phyloP scores from a whole-genome alignment of 2,888 invertebrate genomes.

The Cetonia aurata region DNA sequence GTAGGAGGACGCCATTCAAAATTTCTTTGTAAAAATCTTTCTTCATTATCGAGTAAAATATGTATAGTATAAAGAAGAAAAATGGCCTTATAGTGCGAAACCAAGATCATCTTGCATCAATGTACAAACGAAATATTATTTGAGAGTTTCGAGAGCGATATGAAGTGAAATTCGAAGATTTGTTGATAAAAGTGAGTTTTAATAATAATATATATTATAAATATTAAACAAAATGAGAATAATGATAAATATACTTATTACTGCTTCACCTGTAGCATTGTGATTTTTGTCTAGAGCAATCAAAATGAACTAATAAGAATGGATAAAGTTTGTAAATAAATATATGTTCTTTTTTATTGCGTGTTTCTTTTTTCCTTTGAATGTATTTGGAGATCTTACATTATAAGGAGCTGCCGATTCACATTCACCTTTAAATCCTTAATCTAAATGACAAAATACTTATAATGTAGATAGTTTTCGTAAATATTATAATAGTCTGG shows the following conservation, averaged over 20 bases:
- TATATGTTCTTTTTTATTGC: slow-evolving; percentile 52
- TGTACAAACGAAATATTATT: slow-evolving; percentile 48
- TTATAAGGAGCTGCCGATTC: no score
- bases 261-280: slow-evolving; percentile 54
- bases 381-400: not conserved
- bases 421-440: no score
- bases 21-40: slow-evolving; percentile 9
- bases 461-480: no score
- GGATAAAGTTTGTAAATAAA: slow-evolving; percentile 55
- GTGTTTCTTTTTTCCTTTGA: slow-evolving; percentile 11
- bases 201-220: slow-evolving; percentile 31
- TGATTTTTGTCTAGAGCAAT: slow-evolving; percentile 56
- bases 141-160: not conserved
- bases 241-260: slow-evolving; percentile 45
- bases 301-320: slow-evolving; percentile 47
- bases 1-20: not conserved
- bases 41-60: not conserved
- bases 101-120: slow-evolving; percentile 50
- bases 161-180: not conserved
- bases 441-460: no score
- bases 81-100: slow-evolving; percentile 54
- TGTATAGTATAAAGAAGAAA: slow-evolving; percentile 33
- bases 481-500: no score
- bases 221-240: slow-evolving; percentile 41
- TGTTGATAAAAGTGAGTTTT: slow-evolving; percentile 1